Conservation (phyloP, 2,888 invertebrate species). For the Pollenia griseotomentosa region DNA sequence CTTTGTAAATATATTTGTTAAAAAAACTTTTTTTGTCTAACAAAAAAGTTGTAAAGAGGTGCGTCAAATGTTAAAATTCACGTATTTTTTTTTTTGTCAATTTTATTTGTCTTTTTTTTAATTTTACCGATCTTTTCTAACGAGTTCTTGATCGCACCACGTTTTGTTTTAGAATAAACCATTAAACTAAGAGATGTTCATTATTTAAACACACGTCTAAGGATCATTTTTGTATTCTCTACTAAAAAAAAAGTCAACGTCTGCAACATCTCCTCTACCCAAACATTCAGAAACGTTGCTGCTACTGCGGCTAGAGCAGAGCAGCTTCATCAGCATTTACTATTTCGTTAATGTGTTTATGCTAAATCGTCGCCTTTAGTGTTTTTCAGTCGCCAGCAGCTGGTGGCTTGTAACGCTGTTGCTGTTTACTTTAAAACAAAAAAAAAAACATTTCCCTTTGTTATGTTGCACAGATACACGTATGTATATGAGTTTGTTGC, state of each 20-base stretch:
- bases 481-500: neutral
- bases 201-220: constrained; percentile 81
- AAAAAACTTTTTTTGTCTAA: constrained; percentile 30
- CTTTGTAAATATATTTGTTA: constrained; percentile 64
- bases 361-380: constrained; percentile 53
- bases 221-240: constrained; percentile 54
- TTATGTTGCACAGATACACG: constrained; percentile 58
- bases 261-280: constrained; percentile 23
- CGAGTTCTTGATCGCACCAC: constrained; percentile 81
- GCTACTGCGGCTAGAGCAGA: constrained; percentile 1
- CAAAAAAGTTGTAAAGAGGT: constrained; percentile 45
- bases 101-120: constrained; percentile 47
- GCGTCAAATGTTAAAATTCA: constrained; percentile 46
- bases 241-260: constrained; percentile 28
- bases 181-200: constrained; percentile 79
- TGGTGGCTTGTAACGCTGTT: constrained; percentile 51
- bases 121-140: constrained; percentile 57
- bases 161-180: constrained; percentile 82
- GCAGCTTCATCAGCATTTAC: constrained; percentile 21
- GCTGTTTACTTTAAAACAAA: constrained; percentile 69
- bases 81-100: constrained; percentile 36
- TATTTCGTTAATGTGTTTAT: constrained; percentile 40
- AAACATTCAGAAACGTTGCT: constrained; percentile 17
- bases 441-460: constrained; percentile 54
- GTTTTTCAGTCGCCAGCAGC: constrained; percentile 42